Evolutionary conservation across 2,888 invertebrate species (phyloP).

Genomic region (Acleris emargana): DNA sequence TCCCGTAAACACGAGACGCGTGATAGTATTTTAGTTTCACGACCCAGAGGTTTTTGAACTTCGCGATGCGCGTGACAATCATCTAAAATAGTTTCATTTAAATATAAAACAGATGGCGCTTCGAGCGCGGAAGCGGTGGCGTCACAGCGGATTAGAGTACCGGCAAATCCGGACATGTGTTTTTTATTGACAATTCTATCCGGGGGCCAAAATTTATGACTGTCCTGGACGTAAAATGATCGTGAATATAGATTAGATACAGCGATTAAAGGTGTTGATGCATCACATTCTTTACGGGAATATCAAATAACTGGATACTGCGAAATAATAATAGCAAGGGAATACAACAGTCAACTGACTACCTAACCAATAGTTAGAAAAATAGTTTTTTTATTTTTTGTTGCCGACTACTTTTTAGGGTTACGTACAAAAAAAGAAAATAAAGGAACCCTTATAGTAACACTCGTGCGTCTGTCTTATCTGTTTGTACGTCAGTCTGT

Average conservation of each 20-base stretch:
- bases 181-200: slow-evolving; percentile 29
- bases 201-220: slow-evolving; percentile 9
- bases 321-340: too few species aligned
- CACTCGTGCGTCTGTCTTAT: too few species aligned
- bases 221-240: neutral
- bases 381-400: too few species aligned
- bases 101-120: slow-evolving; percentile 41
- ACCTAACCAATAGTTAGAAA: too few species aligned
- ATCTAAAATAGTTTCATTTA: slow-evolving; percentile 43
- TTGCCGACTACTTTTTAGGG: too few species aligned
- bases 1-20: slow-evolving; percentile 39
- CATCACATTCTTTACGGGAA: too few species aligned
- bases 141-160: slow-evolving; percentile 20
- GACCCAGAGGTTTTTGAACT: slow-evolving; percentile 52
- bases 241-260: neutral
- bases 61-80: slow-evolving; percentile 45
- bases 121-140: slow-evolving; percentile 25
- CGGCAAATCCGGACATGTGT: slow-evolving; percentile 25
- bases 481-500: too few species aligned
- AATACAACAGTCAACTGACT: too few species aligned
- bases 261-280: neutral
- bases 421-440: too few species aligned
- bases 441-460: too few species aligned
- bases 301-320: too few species aligned
- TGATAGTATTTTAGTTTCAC: slow-evolving; percentile 44